Conservation (phyloP, 1,140 invertebrate species). For the Mizuhopecten yessoensis region DNA sequence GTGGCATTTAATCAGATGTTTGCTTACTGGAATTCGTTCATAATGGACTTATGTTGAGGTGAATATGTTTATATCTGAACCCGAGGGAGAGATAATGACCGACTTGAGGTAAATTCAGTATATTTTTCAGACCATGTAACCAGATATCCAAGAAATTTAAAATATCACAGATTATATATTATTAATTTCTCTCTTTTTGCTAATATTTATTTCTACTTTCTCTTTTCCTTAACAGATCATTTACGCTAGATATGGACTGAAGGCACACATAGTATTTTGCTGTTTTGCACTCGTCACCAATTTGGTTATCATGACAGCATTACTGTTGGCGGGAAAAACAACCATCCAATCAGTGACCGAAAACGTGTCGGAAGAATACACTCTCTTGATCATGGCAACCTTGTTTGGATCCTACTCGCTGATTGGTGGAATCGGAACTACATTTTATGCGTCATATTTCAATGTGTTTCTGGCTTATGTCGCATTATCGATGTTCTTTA, state of each 20-base stretch:
- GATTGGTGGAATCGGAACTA: conserved; percentile 83
- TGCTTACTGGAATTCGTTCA: too few species aligned
- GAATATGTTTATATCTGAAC: too few species aligned
- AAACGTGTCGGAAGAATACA: conserved; percentile 76
- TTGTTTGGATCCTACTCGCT: conserved; percentile 82
- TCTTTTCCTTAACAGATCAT: conserved; percentile 75
- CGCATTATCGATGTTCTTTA: conserved; percentile 74
- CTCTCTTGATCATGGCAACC: conserved; percentile 75
- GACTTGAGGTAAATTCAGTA: too few species aligned
- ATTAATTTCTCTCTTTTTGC: too few species aligned
- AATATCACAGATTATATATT: too few species aligned
- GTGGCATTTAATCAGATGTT: too few species aligned
- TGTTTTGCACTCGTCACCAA: conserved; percentile 82
- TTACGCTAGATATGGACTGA: conserved; percentile 79
- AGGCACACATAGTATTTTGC: conserved; percentile 80
- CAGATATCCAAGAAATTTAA: too few species aligned
- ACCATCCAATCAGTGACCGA: conserved; percentile 74
- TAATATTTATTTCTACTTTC: too few species aligned
- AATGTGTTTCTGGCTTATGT: conserved; percentile 82
- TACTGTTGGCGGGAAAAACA: conserved; percentile 68
- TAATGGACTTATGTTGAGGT: too few species aligned
- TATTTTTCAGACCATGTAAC: too few species aligned
- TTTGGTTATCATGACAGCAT: conserved; percentile 76
- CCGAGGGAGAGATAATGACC: too few species aligned
- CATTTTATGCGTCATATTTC: conserved; percentile 84